Percentiles rank a stretch among this genome's conserved stretches.
phyloP scores from a whole-genome alignment of 2,113 vertebrate genomes.

The Hepsetus odoe region DNA sequence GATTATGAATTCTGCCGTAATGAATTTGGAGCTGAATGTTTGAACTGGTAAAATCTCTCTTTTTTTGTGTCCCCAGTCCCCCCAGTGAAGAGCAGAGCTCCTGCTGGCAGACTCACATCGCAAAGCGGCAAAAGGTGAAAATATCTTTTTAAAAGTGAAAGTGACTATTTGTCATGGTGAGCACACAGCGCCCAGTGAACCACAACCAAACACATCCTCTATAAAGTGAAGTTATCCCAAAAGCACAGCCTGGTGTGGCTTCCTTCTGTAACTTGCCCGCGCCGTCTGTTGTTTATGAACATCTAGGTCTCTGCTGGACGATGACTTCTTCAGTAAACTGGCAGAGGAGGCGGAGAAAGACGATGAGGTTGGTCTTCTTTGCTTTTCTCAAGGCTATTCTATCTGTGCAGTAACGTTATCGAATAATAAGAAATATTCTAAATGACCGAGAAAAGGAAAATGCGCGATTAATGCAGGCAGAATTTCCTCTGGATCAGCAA shows the following conservation, averaged over 20 bases:
- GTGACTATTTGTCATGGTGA: too few relatives aligned
- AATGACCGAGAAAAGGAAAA: too few relatives aligned
- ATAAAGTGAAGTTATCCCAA: too few relatives aligned
- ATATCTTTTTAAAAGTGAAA: neutral
- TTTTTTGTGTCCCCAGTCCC: slow-evolving; percentile 52
- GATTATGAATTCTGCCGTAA: too few relatives aligned
- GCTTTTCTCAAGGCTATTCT: too few relatives aligned
- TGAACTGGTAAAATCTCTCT: neutral
- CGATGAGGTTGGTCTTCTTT: slow-evolving; percentile 57
- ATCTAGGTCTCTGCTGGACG: slow-evolving; percentile 72
- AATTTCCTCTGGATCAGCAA: too few relatives aligned
- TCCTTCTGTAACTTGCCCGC: neutral
- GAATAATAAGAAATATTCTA: too few relatives aligned
- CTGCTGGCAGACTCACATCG: neutral
- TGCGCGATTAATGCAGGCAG: too few relatives aligned
- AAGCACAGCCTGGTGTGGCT: too few relatives aligned
- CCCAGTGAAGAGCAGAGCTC: slow-evolving; percentile 54
- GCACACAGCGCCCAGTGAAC: too few relatives aligned
- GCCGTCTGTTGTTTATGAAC: neutral
- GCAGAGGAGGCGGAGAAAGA: slow-evolving; percentile 68
- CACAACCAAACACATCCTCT: too few relatives aligned
- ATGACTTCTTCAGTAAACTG: slow-evolving; percentile 73
- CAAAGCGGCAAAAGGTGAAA: slow-evolving; percentile 65
- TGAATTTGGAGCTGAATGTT: neutral
- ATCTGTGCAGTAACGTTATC: too few relatives aligned